Base-by-base conservation (phyloP, 2,113 vertebrate species). In the Oncorhynchus keta region DNA sequence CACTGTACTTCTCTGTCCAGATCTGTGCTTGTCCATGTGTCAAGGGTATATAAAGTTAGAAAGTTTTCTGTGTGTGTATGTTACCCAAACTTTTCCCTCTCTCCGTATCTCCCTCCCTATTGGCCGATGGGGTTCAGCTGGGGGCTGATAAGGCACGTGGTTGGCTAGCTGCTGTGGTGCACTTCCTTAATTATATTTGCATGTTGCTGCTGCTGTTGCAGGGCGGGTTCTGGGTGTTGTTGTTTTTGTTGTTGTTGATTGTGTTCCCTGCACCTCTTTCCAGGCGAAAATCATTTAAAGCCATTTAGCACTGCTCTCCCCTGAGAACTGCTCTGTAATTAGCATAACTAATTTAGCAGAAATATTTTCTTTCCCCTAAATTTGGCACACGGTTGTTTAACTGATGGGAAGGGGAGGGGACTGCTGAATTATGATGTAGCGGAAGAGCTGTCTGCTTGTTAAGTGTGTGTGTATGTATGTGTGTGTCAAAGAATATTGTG, bases 281-380 rank as follows among this genome's bases (percentile, higher is more conserved):
- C 88, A 92, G 85, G 92, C 89, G 67, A 87, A 89, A 90, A 84
- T 83, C 92, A 93, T 94, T 94, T 91, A 94, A 93, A 93, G 90
- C 90, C 87, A 90, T 93, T 94, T 92, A 93, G 89, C 77, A 76
- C 62, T 73, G 80, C 85, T 82, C 87, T 87, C 90, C 87, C 88
- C 79, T 66, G 89, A 92, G 91, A 92, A 79, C 83, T 84, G 87
- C 85, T 80, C 89, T 90, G 92, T 92, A 93, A 94, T 94, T 93
- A 93, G 89, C 92, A 94, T 92, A 90, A 92, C 90, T 92, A 94
- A 94, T 93, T 93, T 92, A 93, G 92, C 90, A 89, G 90, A 93
- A 93, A 92, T 91, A 90, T 92, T 91, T 91, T 78, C 79, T 88
- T 91, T 91, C 86, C 82, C 83, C 85, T 86, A 87, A 91, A 91